phyloP scores from a whole-genome alignment of 2,888 invertebrate species.

The Colletes collaris region DNA sequence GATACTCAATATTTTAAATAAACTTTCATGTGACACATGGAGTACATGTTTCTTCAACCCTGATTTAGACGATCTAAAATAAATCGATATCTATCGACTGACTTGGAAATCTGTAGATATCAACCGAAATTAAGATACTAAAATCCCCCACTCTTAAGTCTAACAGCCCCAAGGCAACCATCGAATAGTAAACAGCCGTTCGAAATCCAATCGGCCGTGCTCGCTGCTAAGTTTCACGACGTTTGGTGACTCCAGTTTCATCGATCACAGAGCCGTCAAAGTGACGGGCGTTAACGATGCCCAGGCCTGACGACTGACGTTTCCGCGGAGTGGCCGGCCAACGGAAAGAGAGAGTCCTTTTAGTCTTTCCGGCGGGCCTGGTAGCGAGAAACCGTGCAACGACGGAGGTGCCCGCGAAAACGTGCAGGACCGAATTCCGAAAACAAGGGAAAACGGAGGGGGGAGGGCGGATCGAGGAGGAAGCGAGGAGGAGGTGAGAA shows the following conservation, averaged over 20 bases:
- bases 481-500: conserved; percentile 26
- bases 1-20: too few relatives aligned
- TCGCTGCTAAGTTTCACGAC: conserved; percentile 6
- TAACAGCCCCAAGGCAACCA: not conserved
- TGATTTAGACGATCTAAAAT: too few relatives aligned
- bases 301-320: conserved; percentile 41
- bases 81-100: too few relatives aligned
- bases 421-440: conserved; percentile 29
- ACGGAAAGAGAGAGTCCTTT: conserved; percentile 39
- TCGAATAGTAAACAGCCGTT: conserved; percentile 2
- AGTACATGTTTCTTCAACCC: too few relatives aligned
- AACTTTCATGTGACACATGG: too few relatives aligned
- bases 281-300: conserved; percentile 50
- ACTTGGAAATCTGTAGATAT: too few relatives aligned
- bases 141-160: not conserved
- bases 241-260: conserved; percentile 52
- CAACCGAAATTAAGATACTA: too few relatives aligned
- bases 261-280: conserved; percentile 62
- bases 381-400: not conserved
- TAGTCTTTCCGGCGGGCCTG: conserved; percentile 24
- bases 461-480: not conserved
- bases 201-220: conserved; percentile 22
- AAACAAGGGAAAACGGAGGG: not conserved
- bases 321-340: conserved; percentile 35
- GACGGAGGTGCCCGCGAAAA: conserved; percentile 17